A percentile compares a stretch with the other conserved stretches of the same genome.
Evolutionary conservation across 2,888 invertebrate species (phyloP).

Genomic region (Scrobipalpa costella): DNA sequence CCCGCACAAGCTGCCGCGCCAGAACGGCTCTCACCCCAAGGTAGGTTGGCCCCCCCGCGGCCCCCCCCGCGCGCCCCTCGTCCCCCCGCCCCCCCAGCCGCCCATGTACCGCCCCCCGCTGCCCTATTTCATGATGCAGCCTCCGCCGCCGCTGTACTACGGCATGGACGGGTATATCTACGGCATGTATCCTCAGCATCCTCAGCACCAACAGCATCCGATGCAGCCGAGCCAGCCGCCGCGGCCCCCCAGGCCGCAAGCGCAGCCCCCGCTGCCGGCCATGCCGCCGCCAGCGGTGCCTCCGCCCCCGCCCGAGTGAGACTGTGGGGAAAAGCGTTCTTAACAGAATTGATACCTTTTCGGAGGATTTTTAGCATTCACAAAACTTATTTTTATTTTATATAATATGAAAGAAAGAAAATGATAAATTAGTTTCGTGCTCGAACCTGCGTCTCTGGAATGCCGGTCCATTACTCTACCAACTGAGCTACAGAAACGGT

Average conservation of each 20-base stretch:
- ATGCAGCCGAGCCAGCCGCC: conserved; percentile 64
- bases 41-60: conserved; percentile 57
- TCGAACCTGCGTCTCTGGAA: no score
- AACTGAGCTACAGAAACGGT: no score
- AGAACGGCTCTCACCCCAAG: conserved; percentile 68
- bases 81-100: conserved; percentile 52
- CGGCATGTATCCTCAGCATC: conserved; percentile 66
- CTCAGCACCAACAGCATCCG: conserved; percentile 42
- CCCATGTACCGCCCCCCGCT: conserved; percentile 45
- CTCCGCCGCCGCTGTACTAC: conserved; percentile 64
- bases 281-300: conserved; percentile 68
- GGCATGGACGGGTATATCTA: conserved; percentile 56
- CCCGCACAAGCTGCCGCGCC: conserved; percentile 62
- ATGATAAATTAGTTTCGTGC: no score
- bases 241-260: conserved; percentile 70
- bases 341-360: no score
- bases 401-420: no score
- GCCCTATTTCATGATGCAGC: conserved; percentile 69
- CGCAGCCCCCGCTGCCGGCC: conserved; percentile 35
- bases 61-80: conserved; percentile 33
- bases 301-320: conserved; percentile 81
- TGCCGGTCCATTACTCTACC: no score
- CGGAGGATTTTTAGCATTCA: no score
- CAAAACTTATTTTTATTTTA: no score
- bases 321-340: neutral